These are phyloP conservation scores for Diogma glabrata DNA, from an alignment of 2,888 invertebrate genomes.

Conservation along the genomic window DNA sequence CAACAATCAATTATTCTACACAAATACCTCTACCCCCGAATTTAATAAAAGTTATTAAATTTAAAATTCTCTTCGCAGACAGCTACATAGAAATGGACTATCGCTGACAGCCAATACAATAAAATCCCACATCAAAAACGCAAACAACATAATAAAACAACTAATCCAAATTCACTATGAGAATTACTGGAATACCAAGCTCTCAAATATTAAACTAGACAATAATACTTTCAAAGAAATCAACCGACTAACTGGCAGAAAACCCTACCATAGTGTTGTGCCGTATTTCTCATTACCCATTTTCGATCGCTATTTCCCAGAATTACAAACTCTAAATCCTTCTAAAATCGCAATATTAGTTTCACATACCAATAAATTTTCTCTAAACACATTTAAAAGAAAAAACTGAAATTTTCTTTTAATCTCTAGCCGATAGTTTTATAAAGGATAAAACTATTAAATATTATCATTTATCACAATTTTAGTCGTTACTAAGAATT, in stretches of 20 bases:
- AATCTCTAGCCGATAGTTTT: too few species aligned
- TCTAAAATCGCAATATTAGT: too few species aligned
- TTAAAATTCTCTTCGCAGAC: neutral
- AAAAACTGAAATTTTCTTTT: too few species aligned
- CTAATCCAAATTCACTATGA: neutral
- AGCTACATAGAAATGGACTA: neutral
- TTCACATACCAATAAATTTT: too few species aligned
- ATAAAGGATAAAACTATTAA: too few species aligned
- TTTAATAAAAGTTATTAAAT: neutral
- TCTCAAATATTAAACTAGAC: neutral
- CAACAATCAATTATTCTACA: neutral
- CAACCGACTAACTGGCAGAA: neutral
- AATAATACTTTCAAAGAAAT: neutral
- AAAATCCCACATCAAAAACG: neutral
- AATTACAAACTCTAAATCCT: too few species aligned
- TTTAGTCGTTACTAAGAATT: too few species aligned
- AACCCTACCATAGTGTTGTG: too few species aligned
- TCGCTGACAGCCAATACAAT: neutral
- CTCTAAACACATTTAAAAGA: too few species aligned
- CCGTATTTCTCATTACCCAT: too few species aligned
- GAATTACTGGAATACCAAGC: neutral
- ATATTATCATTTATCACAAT: too few species aligned
- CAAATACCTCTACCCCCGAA: neutral
- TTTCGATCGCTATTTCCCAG: too few species aligned
- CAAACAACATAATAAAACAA: neutral